These are phyloP conservation scores for Dugesia japonica DNA, from an alignment of 2,888 invertebrate genomes.

Conservation along the genomic window DNA sequence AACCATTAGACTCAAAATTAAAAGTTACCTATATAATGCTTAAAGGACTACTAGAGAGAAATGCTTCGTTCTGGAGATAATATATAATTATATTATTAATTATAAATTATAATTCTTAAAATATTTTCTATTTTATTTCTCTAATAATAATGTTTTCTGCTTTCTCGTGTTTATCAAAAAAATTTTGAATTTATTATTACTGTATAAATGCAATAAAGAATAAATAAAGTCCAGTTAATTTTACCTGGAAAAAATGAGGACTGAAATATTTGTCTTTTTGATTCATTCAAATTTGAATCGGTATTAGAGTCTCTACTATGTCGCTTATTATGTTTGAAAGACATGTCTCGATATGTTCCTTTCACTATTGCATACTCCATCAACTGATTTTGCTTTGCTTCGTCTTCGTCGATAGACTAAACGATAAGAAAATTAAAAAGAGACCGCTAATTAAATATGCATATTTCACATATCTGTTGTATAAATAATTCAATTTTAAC, in stretches of 20 bases:
- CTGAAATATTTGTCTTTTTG: neutral
- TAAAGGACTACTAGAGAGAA: too few species aligned
- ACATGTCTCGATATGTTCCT: neutral
- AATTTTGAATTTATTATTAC: too few species aligned
- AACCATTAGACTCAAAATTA: too few species aligned
- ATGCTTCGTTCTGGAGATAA: too few species aligned
- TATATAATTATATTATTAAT: too few species aligned
- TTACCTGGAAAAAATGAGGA: neutral
- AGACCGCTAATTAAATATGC: neutral
- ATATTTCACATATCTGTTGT: neutral
- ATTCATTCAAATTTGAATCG: neutral
- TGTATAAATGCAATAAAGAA: too few species aligned
- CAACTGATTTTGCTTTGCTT: neutral
- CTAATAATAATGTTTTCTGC: too few species aligned
- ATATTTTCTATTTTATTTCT: too few species aligned
- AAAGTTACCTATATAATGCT: too few species aligned
- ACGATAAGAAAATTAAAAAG: neutral
- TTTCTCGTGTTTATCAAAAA: too few species aligned
- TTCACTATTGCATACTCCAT: neutral
- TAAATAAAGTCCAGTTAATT: too few species aligned
- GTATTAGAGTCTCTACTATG: neutral
- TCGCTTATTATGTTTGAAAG: neutral
- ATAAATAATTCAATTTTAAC: neutral
- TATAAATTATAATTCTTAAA: too few species aligned
- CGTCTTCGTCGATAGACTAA: neutral